Conservation (phyloP, 2,113 vertebrate species). For the Bubalus kerabau region DNA sequence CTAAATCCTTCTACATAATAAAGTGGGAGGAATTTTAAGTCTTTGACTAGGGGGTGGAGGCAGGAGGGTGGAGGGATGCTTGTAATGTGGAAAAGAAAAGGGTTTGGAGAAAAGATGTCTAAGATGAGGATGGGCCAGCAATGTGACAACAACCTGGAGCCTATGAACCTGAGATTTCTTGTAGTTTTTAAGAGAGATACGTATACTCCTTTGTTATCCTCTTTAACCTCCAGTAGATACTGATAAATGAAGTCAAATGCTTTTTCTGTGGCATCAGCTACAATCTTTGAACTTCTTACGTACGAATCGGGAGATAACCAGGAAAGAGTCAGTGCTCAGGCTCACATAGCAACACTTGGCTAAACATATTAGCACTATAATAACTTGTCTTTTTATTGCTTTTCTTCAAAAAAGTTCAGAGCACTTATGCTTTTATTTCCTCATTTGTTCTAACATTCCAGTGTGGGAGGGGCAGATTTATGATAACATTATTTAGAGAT, state of each 20-base stretch:
- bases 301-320: not conserved
- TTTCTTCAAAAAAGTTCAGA: slow-evolving; percentile 49
- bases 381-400: slow-evolving; percentile 27
- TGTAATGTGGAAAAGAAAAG: not conserved
- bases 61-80: not conserved
- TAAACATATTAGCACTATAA: not conserved
- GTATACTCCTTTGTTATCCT: not conserved
- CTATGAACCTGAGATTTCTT: not conserved
- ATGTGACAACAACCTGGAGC: not conserved
- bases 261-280: not conserved
- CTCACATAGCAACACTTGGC: not conserved
- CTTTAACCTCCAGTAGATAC: not conserved
- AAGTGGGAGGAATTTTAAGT: slow-evolving; percentile 64
- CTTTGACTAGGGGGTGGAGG: not conserved
- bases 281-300: not conserved
- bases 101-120: not conserved
- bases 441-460: slow-evolving; percentile 61
- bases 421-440: slow-evolving; percentile 25
- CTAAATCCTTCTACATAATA: slow-evolving; percentile 60
- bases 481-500: slow-evolving; percentile 65
- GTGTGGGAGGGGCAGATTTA: slow-evolving; percentile 54
- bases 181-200: not conserved
- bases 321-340: not conserved
- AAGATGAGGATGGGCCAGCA: not conserved
- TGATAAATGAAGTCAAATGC: not conserved